A percentile compares a stretch with the other conserved stretches of the same genome.
These are phyloP conservation scores for Aegithalos caudatus DNA, from an alignment of 2,113 vertebrate genomes.

Conservation along the genomic window DNA sequence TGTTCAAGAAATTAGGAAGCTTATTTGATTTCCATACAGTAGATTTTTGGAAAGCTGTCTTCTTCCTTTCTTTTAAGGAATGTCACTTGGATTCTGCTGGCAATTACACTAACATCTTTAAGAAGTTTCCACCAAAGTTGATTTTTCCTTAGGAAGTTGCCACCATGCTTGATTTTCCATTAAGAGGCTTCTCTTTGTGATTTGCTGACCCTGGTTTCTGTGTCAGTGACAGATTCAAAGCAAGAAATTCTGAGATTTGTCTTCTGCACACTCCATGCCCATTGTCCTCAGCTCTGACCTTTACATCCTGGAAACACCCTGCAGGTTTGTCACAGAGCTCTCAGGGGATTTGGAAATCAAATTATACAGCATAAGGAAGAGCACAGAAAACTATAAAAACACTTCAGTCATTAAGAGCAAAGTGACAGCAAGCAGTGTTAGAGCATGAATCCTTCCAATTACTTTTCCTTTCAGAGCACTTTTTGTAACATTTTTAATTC, in stretches of 20 bases:
- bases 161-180: neutral
- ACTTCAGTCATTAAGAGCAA: constrained; percentile 25
- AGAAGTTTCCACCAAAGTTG: neutral
- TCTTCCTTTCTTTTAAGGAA: neutral
- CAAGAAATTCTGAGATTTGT: neutral
- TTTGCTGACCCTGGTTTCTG: neutral
- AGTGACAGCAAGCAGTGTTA: constrained; percentile 15
- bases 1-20: neutral
- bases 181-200: neutral
- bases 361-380: neutral
- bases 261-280: neutral
- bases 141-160: neutral
- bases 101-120: neutral
- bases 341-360: neutral
- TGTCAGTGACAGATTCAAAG: neutral
- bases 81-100: neutral
- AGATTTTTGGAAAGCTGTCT: neutral
- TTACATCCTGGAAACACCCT: neutral
- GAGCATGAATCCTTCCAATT: constrained; percentile 9
- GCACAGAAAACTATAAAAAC: constrained; percentile 10
- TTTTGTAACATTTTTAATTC: neutral
- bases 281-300: constrained; percentile 5
- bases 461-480: neutral
- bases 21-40: neutral
- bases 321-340: constrained; percentile 8